Evolutionary conservation across 92 coral and sea anemone species (phyloP).

Genomic region (Anthopleura xanthogrammica): DNA sequence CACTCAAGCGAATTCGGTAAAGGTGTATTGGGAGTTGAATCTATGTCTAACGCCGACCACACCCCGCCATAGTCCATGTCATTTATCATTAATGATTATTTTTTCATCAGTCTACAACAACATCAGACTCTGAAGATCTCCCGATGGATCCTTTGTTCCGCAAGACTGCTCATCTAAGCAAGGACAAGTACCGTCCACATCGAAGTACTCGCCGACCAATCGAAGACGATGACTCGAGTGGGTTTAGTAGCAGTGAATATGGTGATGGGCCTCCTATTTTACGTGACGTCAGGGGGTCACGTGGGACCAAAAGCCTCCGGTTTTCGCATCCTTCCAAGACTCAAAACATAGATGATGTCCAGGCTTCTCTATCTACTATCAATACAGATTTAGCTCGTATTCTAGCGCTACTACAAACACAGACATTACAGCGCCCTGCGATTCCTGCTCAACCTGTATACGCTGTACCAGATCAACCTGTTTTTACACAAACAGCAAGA

Average conservation of each 20-base stretch:
- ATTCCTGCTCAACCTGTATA: conserved; percentile 18
- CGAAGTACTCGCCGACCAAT: conserved; percentile 41
- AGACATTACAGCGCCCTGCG: conserved; percentile 31
- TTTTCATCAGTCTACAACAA: conserved; percentile 53
- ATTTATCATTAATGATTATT: not conserved
- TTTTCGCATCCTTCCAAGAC: conserved; percentile 36
- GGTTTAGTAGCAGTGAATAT: conserved; percentile 87
- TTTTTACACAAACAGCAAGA: conserved; percentile 25
- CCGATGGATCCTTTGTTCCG: conserved; percentile 49
- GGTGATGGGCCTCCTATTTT: conserved; percentile 65
- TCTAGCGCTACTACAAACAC: conserved; percentile 60
- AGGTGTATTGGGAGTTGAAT: too few species aligned
- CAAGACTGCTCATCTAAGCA: conserved; percentile 17
- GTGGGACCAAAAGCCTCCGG: conserved; percentile 45
- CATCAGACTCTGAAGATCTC: conserved; percentile 73
- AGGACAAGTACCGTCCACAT: conserved; percentile 62
- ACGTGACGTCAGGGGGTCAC: conserved; percentile 48
- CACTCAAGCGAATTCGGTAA: too few species aligned
- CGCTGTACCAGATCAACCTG: conserved; percentile 31
- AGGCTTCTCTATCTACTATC: conserved; percentile 67
- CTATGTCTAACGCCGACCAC: too few species aligned
- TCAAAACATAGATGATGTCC: conserved; percentile 60
- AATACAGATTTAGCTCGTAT: conserved; percentile 76
- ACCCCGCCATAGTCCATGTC: not conserved
- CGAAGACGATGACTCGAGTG: conserved; percentile 90